Evolutionary conservation across 2,888 invertebrate genomes (phyloP).

Genomic region (Abrostola triplasia): DNA sequence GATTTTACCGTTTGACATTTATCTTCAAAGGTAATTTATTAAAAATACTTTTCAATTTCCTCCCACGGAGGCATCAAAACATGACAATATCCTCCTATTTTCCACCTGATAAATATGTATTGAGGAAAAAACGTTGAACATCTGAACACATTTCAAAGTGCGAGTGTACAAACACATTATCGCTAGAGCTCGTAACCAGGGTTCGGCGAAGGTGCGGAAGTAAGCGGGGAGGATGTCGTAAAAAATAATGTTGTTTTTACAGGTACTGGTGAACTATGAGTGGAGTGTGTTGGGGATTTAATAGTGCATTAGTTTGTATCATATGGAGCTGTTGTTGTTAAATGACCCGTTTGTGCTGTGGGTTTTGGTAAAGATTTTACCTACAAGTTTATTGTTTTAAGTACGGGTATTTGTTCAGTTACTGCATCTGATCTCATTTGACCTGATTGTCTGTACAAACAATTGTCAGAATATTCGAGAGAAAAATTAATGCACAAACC

Average conservation of each 20-base stretch:
- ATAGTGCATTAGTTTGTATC: not conserved
- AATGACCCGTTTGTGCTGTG: not conserved
- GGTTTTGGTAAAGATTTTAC: no score
- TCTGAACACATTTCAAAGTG: conserved; percentile 12
- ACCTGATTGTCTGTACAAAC: no score
- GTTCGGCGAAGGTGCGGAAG: conserved; percentile 25
- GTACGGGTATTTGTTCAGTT: no score
- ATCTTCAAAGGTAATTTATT: conserved; percentile 5
- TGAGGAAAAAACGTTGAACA: conserved; percentile 20
- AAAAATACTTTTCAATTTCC: conserved; percentile 10
- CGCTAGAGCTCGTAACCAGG: conserved; percentile 19
- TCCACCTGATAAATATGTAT: conserved; percentile 34
- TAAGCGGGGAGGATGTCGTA: conserved; percentile 28
- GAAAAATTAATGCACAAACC: no score
- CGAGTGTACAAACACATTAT: conserved; percentile 39
- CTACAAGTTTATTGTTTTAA: no score
- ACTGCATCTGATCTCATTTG: no score
- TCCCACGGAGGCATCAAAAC: conserved; percentile 9
- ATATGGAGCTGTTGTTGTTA: not conserved
- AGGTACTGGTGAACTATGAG: conserved; percentile 1
- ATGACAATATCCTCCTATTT: conserved; percentile 18
- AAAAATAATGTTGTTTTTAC: conserved; percentile 32
- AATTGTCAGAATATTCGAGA: no score
- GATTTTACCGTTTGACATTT: not conserved
- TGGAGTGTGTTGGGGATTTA: not conserved